phyloP scores from a whole-genome alignment of 2,888 invertebrate species.

The Rhamphomyia laevipes region DNA sequence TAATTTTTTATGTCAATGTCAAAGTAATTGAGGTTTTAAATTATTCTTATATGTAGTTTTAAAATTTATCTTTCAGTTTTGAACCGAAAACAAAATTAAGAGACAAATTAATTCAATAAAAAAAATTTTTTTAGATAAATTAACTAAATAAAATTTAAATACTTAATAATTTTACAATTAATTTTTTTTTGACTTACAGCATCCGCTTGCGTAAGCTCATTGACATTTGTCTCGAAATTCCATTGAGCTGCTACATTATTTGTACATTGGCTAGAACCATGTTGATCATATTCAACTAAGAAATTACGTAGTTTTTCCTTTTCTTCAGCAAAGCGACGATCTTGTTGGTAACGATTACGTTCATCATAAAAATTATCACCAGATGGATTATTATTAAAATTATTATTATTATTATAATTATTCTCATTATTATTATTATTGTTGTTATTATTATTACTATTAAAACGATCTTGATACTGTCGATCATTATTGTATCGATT shows the following conservation, averaged over 20 bases:
- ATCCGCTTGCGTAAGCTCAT: conserved; percentile 67
- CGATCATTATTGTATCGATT: conserved; percentile 1
- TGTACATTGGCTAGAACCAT: conserved; percentile 69
- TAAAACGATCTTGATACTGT: background rate
- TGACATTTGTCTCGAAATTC: conserved; percentile 81
- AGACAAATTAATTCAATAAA: background rate
- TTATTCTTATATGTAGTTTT: too few species aligned
- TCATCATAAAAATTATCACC: conserved; percentile 30
- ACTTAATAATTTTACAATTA: background rate
- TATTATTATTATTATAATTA: conserved; percentile 25
- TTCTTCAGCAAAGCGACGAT: conserved; percentile 32
- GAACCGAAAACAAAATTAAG: too few species aligned
- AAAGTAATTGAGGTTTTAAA: background rate
- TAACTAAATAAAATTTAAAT: background rate
- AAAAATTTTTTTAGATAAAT: background rate
- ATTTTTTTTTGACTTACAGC: conserved; percentile 52
- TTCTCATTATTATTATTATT: conserved; percentile 14
- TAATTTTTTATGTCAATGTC: conserved; percentile 15
- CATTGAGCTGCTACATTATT: conserved; percentile 80
- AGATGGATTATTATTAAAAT: conserved; percentile 25
- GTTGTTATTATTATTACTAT: background rate
- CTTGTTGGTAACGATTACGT: conserved; percentile 40
- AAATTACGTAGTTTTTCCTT: conserved; percentile 39
- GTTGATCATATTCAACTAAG: conserved; percentile 58
- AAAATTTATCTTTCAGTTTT: too few species aligned